Percentiles rank a stretch among this genome's conserved stretches.
phyloP scores from a whole-genome alignment of 1,140 invertebrate species.

The Drosophila orena region DNA sequence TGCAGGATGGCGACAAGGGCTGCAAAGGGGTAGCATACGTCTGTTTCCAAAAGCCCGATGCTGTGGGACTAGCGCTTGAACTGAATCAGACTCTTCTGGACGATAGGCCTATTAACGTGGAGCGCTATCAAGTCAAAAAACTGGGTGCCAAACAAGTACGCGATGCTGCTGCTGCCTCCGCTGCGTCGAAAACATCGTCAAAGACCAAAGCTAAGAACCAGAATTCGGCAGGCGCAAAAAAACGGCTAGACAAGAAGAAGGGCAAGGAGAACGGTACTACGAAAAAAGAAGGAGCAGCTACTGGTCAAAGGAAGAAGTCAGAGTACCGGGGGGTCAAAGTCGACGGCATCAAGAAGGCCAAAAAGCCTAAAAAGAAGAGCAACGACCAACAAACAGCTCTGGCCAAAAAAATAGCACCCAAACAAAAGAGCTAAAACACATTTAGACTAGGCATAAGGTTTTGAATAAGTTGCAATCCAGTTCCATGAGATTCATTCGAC shows the following conservation, averaged over 20 bases:
- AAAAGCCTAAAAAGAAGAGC: slow-evolving; percentile 70
- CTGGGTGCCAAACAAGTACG: slow-evolving; percentile 70
- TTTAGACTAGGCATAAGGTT: slow-evolving; percentile 6
- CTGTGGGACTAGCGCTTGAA: slow-evolving; percentile 77
- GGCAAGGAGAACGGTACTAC: slow-evolving; percentile 44
- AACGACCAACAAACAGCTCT: slow-evolving; percentile 54
- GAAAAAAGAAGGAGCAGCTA: neutral
- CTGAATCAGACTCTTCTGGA: slow-evolving; percentile 75
- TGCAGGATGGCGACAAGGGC: slow-evolving; percentile 72
- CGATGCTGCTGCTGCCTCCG: slow-evolving; percentile 43
- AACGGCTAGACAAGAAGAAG: slow-evolving; percentile 60
- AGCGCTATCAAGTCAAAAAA: slow-evolving; percentile 73
- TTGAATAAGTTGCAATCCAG: slow-evolving; percentile 20
- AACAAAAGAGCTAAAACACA: slow-evolving; percentile 33
- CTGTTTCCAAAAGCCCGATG: slow-evolving; percentile 74
- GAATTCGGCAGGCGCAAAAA: slow-evolving; percentile 51
- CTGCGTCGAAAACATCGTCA: slow-evolving; percentile 6
- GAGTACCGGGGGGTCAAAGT: slow-evolving; percentile 77
- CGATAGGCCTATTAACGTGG: slow-evolving; percentile 80
- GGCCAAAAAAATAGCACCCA: slow-evolving; percentile 83
- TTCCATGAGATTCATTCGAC: neutral
- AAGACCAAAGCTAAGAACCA: slow-evolving; percentile 47
- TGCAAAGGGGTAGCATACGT: slow-evolving; percentile 83
- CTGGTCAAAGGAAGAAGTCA: slow-evolving; percentile 64
- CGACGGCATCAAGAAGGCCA: slow-evolving; percentile 64